phyloP scores from a whole-genome alignment of 2,888 invertebrate species.

The Archaeoteleia sp. region DNA sequence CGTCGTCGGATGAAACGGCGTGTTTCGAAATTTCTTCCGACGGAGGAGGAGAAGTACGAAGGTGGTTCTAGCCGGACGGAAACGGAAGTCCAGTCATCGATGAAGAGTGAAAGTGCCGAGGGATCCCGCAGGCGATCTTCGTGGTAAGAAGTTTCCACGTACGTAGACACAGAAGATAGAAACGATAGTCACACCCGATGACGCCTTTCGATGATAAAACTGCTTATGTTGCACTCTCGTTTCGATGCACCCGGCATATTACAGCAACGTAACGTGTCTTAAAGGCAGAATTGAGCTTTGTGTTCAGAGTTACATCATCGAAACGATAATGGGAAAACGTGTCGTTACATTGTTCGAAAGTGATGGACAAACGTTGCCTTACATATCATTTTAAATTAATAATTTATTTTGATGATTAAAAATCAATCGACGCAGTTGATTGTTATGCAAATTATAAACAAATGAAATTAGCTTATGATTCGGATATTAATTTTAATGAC shows the following conservation, averaged over 20 bases:
- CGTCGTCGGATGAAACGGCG: conserved; percentile 40
- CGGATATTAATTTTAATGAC: too few species aligned
- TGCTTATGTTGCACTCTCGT: conserved; percentile 60
- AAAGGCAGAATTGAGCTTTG: conserved; percentile 35
- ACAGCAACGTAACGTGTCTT: conserved; percentile 38
- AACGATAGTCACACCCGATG: conserved; percentile 70
- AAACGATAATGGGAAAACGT: conserved; percentile 3
- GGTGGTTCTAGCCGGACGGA: conserved; percentile 21
- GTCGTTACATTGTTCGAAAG: conserved; percentile 10
- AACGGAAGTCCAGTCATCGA: conserved; percentile 67
- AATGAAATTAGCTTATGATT: too few species aligned
- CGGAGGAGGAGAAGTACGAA: conserved; percentile 4
- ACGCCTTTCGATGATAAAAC: conserved; percentile 69
- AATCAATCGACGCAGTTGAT: too few species aligned
- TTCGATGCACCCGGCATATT: conserved; percentile 43
- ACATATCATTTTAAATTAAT: too few species aligned
- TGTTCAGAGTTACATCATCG: conserved; percentile 20
- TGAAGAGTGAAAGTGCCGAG: conserved; percentile 68
- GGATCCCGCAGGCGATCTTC: conserved; percentile 60
- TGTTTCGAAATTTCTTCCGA: conserved; percentile 18
- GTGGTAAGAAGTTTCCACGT: conserved; percentile 64
- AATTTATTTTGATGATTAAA: too few species aligned
- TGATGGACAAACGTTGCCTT: too few species aligned
- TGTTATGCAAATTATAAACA: too few species aligned
- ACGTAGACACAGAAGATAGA: conserved; percentile 63